Evolutionary conservation across 1,140 invertebrate genomes (phyloP), one percentile per base, ranked within the genome.

Genomic region (Maconellicoccus hirsutus): DNA sequence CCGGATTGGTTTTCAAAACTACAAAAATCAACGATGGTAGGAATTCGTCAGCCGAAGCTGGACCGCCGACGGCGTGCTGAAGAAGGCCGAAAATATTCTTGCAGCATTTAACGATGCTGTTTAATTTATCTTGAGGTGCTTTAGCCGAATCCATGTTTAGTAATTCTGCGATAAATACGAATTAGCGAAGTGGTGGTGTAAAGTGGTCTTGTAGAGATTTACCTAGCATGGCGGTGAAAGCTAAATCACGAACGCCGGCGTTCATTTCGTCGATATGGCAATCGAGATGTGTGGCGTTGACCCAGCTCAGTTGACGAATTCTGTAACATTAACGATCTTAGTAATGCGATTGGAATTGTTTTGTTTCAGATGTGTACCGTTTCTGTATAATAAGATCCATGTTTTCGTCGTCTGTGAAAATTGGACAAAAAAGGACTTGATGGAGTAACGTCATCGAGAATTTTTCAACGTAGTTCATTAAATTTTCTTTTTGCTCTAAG

Each of bases 31-130:
- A 82, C 8, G 94, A 92, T 1, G 97, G 97, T 59, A 99, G 83
- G 80, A 99, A 97, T 80, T 99, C 96, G 81, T 99, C 97, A 1
- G 97, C 97, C 76, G 92, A 95, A 16, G 94, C 91, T 16, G 90
- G 89, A 26, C 87, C 86, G 23, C 88, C 88, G 19, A 86, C 85
- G n/a, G 86, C 86, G 33, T 87, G 84, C 76, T 89, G 87, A 8
- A 98, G 82, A 29, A 97, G 84, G 75, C 92, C 85, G 75, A 98
- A 92, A 76, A 98, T 96, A 79, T 92, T 89, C 72, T 92, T 86
- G 79, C 94, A 95, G 78, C 94, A 97, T 72, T 87, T 85, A 10
- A 97, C 89, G 39, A 98, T 87, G 76, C 92, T 94, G 0, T 86
- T 82, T n/a, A 99, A 80, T 81, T 99, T 99, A 78, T 96, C 94